Conservation (phyloP, 2,797 vertebrate species). For the Salarias fasciatus region DNA sequence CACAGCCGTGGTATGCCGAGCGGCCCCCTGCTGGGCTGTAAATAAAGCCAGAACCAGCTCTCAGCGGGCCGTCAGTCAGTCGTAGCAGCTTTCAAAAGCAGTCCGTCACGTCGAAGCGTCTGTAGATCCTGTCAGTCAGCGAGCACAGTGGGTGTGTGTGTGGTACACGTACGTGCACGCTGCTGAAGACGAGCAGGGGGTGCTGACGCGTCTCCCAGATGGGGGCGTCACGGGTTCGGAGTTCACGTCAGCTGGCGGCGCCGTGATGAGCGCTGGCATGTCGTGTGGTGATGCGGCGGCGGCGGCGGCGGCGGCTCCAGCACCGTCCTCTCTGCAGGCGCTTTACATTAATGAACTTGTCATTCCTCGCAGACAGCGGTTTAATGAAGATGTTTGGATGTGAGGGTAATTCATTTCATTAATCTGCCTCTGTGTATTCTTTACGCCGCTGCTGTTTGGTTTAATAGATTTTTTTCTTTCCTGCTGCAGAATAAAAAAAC, state of each 20-base stretch:
- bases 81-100: conserved; percentile 66
- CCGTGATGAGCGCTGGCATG: conserved; percentile 71
- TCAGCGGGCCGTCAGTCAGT: conserved; percentile 76
- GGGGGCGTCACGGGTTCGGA: conserved; percentile 73
- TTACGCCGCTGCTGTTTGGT: conserved; percentile 9
- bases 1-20: conserved; percentile 32
- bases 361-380: conserved; percentile 51
- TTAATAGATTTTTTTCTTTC: conserved; percentile 30
- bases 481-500: conserved; percentile 8
- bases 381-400: conserved; percentile 58
- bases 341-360: conserved; percentile 72
- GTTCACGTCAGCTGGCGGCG: conserved; percentile 64
- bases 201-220: conserved; percentile 62
- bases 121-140: conserved; percentile 73
- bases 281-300: conserved; percentile 62
- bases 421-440: conserved; percentile 14
- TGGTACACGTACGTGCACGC: no score
- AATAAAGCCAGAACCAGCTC: conserved; percentile 69
- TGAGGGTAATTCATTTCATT: conserved; percentile 44
- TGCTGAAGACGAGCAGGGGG: conserved; percentile 41
- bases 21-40: conserved; percentile 67
- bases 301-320: conserved; percentile 34
- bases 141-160: conserved; percentile 31
- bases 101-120: conserved; percentile 70
- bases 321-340: conserved; percentile 54